phyloP scores from a whole-genome alignment of 2,113 vertebrate genomes.

The Malurus alboscapulatus region DNA sequence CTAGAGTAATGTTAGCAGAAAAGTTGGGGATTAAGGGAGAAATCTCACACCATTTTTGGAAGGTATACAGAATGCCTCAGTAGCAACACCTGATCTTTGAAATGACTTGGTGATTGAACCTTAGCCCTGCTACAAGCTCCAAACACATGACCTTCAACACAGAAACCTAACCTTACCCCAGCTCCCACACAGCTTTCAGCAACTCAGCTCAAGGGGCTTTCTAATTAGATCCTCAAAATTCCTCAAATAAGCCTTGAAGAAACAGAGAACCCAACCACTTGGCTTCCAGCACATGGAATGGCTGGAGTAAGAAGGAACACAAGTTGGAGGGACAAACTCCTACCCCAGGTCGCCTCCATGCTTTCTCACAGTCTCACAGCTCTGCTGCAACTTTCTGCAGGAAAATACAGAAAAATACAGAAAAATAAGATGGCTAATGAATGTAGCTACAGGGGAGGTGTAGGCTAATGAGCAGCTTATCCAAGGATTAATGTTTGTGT shows the following conservation, averaged over 20 bases:
- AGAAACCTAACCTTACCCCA: slow-evolving; percentile 19
- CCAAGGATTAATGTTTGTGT: neutral
- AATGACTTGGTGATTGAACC: neutral
- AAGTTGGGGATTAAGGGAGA: slow-evolving; percentile 44
- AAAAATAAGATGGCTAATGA: neutral
- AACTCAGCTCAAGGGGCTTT: neutral
- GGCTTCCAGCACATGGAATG: neutral
- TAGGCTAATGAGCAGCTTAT: accelerated
- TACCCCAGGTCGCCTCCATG: accelerated
- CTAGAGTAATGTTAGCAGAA: neutral
- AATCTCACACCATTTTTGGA: slow-evolving; percentile 54
- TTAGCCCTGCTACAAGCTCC: neutral
- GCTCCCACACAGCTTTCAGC: slow-evolving; percentile 38
- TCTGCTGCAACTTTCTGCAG: neutral
- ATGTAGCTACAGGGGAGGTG: neutral
- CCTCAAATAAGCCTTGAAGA: neutral
- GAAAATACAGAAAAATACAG: accelerated
- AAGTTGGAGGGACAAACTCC: too few relatives aligned
- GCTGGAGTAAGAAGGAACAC: neutral
- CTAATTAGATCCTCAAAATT: neutral
- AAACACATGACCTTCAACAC: slow-evolving; percentile 43
- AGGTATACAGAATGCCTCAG: slow-evolving; percentile 6
- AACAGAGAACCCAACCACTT: neutral
- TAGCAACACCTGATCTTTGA: slow-evolving; percentile 32
- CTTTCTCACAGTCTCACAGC: accelerated